Evolutionary conservation across 2,888 invertebrate genomes (phyloP), one percentile per base, ranked within the genome.

Genomic region (Torymus tubicola): DNA sequence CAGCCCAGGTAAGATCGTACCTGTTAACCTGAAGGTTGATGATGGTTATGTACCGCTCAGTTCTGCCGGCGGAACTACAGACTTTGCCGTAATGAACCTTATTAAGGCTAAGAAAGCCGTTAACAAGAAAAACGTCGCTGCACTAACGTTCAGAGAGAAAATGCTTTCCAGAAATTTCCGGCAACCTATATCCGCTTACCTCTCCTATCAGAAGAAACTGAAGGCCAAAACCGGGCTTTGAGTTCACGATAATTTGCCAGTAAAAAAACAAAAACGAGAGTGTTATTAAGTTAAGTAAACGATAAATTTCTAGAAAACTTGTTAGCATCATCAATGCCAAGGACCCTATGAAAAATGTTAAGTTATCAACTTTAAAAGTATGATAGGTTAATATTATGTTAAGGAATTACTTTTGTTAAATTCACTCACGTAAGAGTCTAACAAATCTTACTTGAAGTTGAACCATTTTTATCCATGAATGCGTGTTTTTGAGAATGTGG

Each of bases 81-180:
- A 87, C 31, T 90, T 90, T 64, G 71, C 78, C 10, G 85, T 89
- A 1, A 82, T 86, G 0, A 85, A 86, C 64, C 55, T 90, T n/a
- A 31, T 81, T 5, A 88, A 87, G 69, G 61, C 82, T 0, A 84
- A 81, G 12, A 86, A 85, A 65, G 79, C 82, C 42, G 5, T 76
- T 42, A 8, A 1, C 0, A 86, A 86, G 68, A 85, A 85, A 67
- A 72, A 75, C 13, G 14, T 70, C 0, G 83, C 81, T 0, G 81
- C 84, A 4, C 13, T 60, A 8, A 83, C 78, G 3, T 90, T 87
- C 52, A 84, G 87, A 1, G 85, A 88, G 58, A 85, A 81, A n/a
- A 87, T 90, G 85, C 80, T 89, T 2, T 79, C 85, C 16, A 85
- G 87, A 24, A 90, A 90, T 80, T 18, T 79, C 0, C 86, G 87